Evolutionary conservation across 2,888 invertebrate genomes (phyloP).

Genomic region (Drosophila falleni): DNA sequence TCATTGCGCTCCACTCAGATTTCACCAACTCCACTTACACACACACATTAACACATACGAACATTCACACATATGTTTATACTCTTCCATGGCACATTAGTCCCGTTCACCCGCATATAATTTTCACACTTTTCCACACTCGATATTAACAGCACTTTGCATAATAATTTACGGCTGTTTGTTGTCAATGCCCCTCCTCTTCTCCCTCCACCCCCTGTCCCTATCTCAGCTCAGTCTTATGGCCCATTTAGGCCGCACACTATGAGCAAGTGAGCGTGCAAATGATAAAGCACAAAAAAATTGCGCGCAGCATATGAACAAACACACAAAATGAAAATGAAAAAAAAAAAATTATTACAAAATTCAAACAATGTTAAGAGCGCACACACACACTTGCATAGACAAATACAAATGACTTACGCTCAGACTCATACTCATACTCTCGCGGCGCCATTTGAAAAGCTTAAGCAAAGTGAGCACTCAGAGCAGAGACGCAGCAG

Average conservation of each 20-base stretch:
- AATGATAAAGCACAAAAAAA: conserved; percentile 58
- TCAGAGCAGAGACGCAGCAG: conserved; percentile 27
- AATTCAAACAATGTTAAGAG: conserved; percentile 71
- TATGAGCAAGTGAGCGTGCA: conserved; percentile 64
- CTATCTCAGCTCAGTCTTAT: conserved; percentile 1
- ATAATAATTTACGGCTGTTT: conserved; percentile 64
- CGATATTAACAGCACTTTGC: conserved; percentile 58
- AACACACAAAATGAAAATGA: conserved; percentile 23
- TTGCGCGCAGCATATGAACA: conserved; percentile 42
- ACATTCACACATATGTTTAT: neutral
- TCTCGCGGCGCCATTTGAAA: conserved; percentile 27
- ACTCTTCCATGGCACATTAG: conserved; percentile 25
- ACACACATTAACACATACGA: neutral
- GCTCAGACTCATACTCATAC: conserved; percentile 18
- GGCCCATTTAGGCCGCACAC: conserved; percentile 46
- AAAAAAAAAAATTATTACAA: conserved; percentile 60
- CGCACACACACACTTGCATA: conserved; percentile 27
- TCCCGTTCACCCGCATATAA: conserved; percentile 32
- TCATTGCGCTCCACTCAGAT: conserved; percentile 34
- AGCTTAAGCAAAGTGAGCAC: conserved; percentile 34
- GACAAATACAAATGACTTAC: conserved; percentile 19
- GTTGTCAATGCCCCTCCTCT: conserved; percentile 38
- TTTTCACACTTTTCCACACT: conserved; percentile 54
- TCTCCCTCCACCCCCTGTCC: neutral
- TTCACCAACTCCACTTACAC: conserved; percentile 36